phyloP scores from a whole-genome alignment of 2,113 vertebrate genomes.

The Gobius niger region DNA sequence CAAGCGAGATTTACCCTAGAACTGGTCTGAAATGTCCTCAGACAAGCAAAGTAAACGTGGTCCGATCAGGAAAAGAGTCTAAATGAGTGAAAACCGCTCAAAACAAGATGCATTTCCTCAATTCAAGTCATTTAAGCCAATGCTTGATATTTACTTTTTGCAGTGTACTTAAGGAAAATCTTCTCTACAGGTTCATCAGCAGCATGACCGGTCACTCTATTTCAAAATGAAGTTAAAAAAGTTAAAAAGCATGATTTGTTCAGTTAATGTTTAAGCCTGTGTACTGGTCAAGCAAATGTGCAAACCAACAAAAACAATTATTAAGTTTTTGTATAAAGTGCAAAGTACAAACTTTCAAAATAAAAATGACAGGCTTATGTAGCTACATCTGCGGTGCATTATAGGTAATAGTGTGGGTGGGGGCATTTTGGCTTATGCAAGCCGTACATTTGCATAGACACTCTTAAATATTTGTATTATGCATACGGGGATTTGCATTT shows the following conservation, averaged over 20 bases:
- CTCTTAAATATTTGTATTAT: conserved; percentile 32
- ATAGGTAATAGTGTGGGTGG: not conserved
- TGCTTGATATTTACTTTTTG: too few species aligned
- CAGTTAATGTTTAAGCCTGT: not conserved
- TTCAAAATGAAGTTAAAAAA: not conserved
- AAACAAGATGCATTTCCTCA: too few species aligned
- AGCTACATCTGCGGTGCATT: not conserved
- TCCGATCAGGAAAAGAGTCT: too few species aligned
- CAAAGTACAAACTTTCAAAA: not conserved
- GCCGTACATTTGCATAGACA: conserved; percentile 29
- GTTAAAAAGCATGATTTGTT: not conserved
- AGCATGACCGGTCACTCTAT: too few species aligned
- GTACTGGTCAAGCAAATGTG: not conserved
- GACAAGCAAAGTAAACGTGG: too few species aligned
- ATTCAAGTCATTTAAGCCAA: too few species aligned
- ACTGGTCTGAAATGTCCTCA: too few species aligned
- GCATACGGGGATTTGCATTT: not conserved
- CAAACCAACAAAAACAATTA: not conserved
- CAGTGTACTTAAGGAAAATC: too few species aligned
- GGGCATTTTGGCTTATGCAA: conserved; percentile 19
- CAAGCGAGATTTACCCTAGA: too few species aligned
- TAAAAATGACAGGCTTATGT: too few species aligned
- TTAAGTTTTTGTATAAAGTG: not conserved
- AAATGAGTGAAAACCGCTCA: too few species aligned
- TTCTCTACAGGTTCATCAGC: too few species aligned